phyloP scores from a whole-genome alignment of 2,888 invertebrate genomes.

The Xestia xanthographa region DNA sequence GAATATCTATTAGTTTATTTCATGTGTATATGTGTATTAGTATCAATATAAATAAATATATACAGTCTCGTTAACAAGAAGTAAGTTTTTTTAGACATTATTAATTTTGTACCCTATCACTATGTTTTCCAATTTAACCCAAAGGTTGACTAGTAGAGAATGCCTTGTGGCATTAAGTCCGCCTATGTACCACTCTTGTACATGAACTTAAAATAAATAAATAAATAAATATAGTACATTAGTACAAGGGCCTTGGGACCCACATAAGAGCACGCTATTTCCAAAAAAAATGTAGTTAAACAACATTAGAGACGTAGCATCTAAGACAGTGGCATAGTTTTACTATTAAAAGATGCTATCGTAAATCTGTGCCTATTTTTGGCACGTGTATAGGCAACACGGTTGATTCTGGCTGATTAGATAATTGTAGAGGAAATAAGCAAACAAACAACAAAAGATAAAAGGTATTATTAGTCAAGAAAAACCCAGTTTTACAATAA shows the following conservation, averaged over 20 bases:
- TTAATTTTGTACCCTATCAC: no score
- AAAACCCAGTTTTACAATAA: not conserved
- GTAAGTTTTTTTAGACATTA: no score
- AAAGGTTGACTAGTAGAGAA: no score
- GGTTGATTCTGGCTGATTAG: conserved; percentile 11
- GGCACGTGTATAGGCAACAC: conserved; percentile 4
- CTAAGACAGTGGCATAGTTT: not conserved
- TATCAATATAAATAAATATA: no score
- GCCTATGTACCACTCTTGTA: no score
- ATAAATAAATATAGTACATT: no score
- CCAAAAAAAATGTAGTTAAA: not conserved
- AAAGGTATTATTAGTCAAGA: not conserved
- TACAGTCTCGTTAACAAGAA: no score
- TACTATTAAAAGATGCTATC: not conserved
- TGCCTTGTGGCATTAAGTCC: no score
- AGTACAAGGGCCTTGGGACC: not conserved
- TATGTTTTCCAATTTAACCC: no score
- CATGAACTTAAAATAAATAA: no score
- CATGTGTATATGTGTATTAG: no score
- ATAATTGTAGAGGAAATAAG: conserved; percentile 20
- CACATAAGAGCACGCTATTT: not conserved
- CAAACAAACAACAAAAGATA: not conserved
- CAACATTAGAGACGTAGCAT: not conserved
- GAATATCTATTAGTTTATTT: no score
- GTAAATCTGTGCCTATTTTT: not conserved